phyloP scores from a whole-genome alignment of 2,113 vertebrate genomes.

The Phyllostomus discolor region DNA sequence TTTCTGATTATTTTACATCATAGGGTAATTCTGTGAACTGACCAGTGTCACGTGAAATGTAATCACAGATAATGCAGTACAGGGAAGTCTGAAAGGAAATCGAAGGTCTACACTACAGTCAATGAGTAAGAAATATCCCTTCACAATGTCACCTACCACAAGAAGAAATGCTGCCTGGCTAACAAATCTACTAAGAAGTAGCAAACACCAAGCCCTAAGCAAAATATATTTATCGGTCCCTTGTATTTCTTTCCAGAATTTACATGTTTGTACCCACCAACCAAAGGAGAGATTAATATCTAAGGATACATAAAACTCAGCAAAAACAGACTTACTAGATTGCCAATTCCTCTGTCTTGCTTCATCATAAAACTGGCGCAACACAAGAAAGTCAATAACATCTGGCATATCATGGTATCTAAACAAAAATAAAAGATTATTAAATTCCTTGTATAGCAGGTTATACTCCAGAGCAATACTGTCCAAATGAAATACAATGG shows the following conservation, averaged over 20 bases:
- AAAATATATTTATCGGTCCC: neutral
- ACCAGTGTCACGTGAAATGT: neutral
- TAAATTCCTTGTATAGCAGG: neutral
- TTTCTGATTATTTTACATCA: neutral
- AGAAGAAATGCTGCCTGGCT: neutral
- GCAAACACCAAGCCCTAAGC: neutral
- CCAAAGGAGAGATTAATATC: neutral
- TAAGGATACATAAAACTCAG: neutral
- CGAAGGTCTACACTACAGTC: neutral
- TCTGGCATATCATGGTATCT: slow-evolving; percentile 99
- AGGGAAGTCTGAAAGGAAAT: neutral
- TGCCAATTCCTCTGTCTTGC: slow-evolving; percentile 93
- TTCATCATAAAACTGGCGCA: slow-evolving; percentile 95
- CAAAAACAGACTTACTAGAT: slow-evolving; percentile 83
- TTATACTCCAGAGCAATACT: neutral
- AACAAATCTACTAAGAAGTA: neutral
- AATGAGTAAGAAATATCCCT: neutral
- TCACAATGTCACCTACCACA: neutral
- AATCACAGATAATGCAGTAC: neutral
- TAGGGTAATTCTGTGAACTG: neutral
- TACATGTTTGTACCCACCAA: neutral
- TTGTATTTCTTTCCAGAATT: neutral
- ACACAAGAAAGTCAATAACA: slow-evolving; percentile 97
- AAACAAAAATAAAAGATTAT: slow-evolving; percentile 18
- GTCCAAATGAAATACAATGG: neutral